These are phyloP conservation scores for Oriolus oriolus DNA, from an alignment of 2,113 vertebrate species.

Conservation along the genomic window DNA sequence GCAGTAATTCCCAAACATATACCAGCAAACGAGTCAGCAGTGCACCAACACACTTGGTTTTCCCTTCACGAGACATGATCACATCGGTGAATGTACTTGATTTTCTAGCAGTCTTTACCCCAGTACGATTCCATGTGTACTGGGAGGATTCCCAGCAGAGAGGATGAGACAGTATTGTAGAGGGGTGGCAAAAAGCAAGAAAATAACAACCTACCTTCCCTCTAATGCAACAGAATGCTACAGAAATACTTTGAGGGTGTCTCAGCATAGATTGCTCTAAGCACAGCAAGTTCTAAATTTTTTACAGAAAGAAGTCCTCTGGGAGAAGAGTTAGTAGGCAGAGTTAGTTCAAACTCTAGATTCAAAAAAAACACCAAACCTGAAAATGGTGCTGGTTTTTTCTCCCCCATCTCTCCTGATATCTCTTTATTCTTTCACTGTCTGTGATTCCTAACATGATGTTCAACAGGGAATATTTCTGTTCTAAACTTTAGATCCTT, in stretches of 20 bases:
- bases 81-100: not conserved
- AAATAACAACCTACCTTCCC: not conserved
- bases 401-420: not conserved
- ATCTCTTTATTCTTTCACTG: not conserved
- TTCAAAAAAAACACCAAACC: not conserved
- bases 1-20: not conserved
- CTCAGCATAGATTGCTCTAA: not conserved
- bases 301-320: not conserved
- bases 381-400: not conserved
- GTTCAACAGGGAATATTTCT: not conserved
- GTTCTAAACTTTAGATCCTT: not conserved
- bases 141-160: not conserved
- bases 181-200: not conserved
- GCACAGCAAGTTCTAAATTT: not conserved
- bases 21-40: not conserved
- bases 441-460: not conserved
- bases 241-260: not conserved
- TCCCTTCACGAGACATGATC: fast-evolving
- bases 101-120: not conserved
- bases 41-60: not conserved
- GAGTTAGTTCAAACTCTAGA: not conserved
- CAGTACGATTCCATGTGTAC: not conserved
- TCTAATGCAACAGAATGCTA: not conserved
- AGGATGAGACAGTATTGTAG: not conserved
- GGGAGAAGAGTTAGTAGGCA: not conserved